These are phyloP conservation scores for Lasioglossum zephyrum DNA, from an alignment of 2,888 invertebrate genomes.

Conservation along the genomic window DNA sequence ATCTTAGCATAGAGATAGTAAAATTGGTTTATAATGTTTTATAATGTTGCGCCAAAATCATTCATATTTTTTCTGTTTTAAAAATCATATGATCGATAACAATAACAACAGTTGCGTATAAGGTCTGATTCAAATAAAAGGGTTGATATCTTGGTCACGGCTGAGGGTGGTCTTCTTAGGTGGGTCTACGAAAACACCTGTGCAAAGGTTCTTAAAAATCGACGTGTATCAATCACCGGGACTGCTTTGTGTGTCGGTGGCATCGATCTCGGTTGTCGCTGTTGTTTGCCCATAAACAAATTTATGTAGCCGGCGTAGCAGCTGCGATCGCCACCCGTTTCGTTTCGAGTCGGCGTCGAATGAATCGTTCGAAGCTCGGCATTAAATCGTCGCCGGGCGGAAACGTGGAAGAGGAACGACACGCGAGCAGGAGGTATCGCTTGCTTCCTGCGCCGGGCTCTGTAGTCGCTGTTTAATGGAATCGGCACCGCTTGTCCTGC, in stretches of 20 bases:
- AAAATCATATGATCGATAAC: too few species aligned
- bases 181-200: background rate
- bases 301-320: conserved; percentile 5
- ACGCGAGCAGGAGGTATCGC: conserved; percentile 14
- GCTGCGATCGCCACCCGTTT: background rate
- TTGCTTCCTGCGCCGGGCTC: background rate
- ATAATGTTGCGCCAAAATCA: too few species aligned
- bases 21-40: too few species aligned
- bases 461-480: conserved; percentile 28
- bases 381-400: conserved; percentile 31
- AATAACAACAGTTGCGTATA: too few species aligned
- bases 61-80: too few species aligned
- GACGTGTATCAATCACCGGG: background rate
- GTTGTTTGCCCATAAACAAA: conserved; percentile 42
- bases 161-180: too few species aligned
- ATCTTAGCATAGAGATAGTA: too few species aligned
- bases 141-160: too few species aligned
- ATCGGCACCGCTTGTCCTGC: conserved; percentile 13
- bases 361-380: conserved; percentile 25
- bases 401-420: conserved; percentile 7
- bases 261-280: conserved; percentile 16
- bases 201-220: background rate
- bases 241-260: background rate
- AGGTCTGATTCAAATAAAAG: too few species aligned
- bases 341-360: conserved; percentile 7